Base-by-base conservation (phyloP, 1,140 invertebrate species). In the Sycophila sp. region DNA sequence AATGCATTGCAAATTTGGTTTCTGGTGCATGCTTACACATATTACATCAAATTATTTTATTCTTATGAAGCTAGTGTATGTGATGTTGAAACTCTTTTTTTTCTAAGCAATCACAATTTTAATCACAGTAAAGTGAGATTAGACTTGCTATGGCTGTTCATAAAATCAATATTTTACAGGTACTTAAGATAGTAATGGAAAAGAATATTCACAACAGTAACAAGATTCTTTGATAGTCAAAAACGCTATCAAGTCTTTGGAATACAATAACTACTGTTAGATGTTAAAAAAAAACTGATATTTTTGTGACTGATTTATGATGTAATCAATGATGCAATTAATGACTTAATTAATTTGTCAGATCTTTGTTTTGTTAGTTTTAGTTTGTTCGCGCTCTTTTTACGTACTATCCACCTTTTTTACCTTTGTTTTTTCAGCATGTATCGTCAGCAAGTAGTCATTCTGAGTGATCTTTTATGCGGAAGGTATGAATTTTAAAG, bases 401-500 rank as follows among this genome's bases (percentile, higher is more conserved):
- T n/a, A 36, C 5, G 17, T 72, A 45, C 69, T 38, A 71, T 64
- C 63, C 58, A 51, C 53, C 71, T 49, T 36, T 53, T 30, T 26
- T 66, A 60, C 75, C 76, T 85, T 80, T 79, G 74, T 84, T 84
- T 79, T 81, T n/a, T n/a, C 81, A 86, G 73, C 84, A 86, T 76
- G 78, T 80, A 87, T 86, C 87, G 87, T 89, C 88, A 80, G 85
- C 88, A 84, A 89, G 86, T 82, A 89, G 88, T 90, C 89, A 90
- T 83, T 90, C 88, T 53, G 80, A 81, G 72, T 85, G 83, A 73
- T 87, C 81, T 77, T 88, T 88, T 76, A 92, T 89, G 36, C 86
- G 86, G 81, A 93, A 92, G 73, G 91, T 90, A 67, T 89, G 84
- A 70, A 94, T 92, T 68, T 88, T 87, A 76, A 94, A 92, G 79